Evolutionary conservation across 2,797 vertebrate genomes (phyloP).

Genomic region (Platyrinchus mystaceus): DNA sequence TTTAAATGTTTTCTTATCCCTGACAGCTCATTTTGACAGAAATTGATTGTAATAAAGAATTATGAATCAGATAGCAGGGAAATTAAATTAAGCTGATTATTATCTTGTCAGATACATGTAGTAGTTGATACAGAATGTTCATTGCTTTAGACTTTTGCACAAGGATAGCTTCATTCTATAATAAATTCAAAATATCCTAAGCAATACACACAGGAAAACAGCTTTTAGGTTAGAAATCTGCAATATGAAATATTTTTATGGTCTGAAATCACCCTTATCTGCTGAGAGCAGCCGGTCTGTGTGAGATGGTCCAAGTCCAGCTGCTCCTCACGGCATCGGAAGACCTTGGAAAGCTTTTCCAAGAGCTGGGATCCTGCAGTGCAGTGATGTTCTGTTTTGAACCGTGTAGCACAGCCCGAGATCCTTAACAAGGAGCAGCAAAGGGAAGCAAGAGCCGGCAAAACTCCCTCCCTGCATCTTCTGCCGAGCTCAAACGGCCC

Average conservation of each 20-base stretch:
- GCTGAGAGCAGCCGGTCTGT: background rate
- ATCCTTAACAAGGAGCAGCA: background rate
- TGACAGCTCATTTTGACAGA: background rate
- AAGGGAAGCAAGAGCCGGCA: background rate
- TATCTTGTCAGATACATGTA: background rate
- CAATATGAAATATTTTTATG: background rate
- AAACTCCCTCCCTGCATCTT: background rate
- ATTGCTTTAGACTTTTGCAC: background rate
- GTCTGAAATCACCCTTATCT: background rate
- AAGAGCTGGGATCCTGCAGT: background rate
- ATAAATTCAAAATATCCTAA: background rate
- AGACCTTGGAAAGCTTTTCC: background rate
- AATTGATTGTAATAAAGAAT: background rate
- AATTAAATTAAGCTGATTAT: background rate
- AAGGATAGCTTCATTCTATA: background rate
- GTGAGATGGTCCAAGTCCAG: background rate
- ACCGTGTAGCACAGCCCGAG: background rate
- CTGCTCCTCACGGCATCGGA: rapidly evolving
- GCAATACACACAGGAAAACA: background rate
- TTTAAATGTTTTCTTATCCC: background rate
- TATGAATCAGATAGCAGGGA: background rate
- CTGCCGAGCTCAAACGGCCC: background rate
- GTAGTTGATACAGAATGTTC: background rate
- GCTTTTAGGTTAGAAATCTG: background rate
- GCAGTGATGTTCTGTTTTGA: background rate